Percentiles rank a stretch among this genome's conserved stretches.
Evolutionary conservation across 2,797 vertebrate genomes (phyloP).

Genomic region (Spondyliosoma cantharus): DNA sequence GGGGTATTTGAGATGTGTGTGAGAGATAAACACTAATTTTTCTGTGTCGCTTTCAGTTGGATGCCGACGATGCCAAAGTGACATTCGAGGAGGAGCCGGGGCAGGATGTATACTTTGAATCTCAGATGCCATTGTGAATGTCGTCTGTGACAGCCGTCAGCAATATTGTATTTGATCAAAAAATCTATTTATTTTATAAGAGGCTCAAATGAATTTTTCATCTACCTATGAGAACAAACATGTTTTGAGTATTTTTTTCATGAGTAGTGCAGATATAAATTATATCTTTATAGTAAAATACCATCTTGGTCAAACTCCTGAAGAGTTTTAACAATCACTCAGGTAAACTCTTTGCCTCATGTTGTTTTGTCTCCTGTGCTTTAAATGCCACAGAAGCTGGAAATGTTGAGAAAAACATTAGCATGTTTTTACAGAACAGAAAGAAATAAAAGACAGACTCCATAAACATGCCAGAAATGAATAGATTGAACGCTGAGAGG

Average conservation of each 20-base stretch:
- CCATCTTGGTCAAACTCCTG: background rate
- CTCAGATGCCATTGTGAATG: conserved; percentile 91
- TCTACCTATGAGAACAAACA: conserved; percentile 30
- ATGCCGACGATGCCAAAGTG: conserved; percentile 88
- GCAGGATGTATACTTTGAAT: conserved; percentile 91
- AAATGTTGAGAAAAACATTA: conserved; percentile 13
- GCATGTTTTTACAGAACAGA: conserved; percentile 19
- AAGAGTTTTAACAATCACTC: conserved; percentile 21
- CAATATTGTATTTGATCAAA: conserved; percentile 40
- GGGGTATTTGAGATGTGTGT: background rate
- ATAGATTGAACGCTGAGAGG: background rate
- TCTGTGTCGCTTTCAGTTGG: conserved; percentile 85
- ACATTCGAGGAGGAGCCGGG: conserved; percentile 91
- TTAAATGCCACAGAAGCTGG: background rate
- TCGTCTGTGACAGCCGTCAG: conserved; percentile 28
- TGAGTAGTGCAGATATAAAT: conserved; percentile 20
- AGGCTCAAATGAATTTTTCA: conserved; percentile 44
- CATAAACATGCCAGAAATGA: background rate
- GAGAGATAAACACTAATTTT: background rate
- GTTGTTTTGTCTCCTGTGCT: conserved; percentile 13
- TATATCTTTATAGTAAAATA: conserved; percentile 6
- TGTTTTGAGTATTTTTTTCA: conserved; percentile 42
- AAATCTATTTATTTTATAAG: conserved; percentile 54
- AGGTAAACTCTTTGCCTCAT: conserved; percentile 18
- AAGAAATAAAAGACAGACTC: background rate